phyloP scores from a whole-genome alignment of 1,140 invertebrate genomes.

The Rhizoglyphus robini region DNA sequence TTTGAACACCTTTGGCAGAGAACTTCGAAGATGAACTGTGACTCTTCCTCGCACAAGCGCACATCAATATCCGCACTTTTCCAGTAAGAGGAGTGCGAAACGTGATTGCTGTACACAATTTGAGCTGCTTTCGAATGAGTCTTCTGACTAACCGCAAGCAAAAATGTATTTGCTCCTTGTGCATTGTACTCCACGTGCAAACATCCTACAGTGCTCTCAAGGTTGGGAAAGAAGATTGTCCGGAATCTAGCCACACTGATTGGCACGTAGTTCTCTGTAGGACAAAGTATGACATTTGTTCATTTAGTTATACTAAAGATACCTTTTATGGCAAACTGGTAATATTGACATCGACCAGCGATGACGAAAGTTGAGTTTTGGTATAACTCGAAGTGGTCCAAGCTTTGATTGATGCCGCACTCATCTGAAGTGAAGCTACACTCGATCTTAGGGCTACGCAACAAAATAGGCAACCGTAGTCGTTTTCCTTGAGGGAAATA shows the following conservation, averaged over 20 bases:
- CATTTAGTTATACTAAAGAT: background rate
- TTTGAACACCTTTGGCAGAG: background rate
- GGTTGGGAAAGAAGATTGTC: background rate
- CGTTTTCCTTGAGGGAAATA: conserved; percentile 5
- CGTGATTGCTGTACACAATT: background rate
- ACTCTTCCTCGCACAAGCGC: background rate
- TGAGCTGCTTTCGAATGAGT: background rate
- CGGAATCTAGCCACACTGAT: background rate
- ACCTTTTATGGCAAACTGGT: background rate
- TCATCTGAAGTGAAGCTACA: background rate
- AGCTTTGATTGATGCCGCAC: background rate
- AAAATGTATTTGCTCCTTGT: background rate
- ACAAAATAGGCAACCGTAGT: background rate
- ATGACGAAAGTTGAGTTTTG: background rate
- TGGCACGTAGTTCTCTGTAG: background rate
- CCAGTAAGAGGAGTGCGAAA: background rate
- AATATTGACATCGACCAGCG: background rate
- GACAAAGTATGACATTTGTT: background rate
- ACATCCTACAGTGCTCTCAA: background rate
- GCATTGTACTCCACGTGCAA: background rate
- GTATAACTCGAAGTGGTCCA: background rate
- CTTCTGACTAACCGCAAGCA: background rate
- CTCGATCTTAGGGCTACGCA: background rate
- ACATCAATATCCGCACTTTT: background rate
- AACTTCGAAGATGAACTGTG: conserved; percentile 8